These are phyloP conservation scores for Aurelia aurita complex sp. Pacific DNA, from an alignment of 30 jellyfish, hydroid and myxozoan species.

Conservation along the genomic window DNA sequence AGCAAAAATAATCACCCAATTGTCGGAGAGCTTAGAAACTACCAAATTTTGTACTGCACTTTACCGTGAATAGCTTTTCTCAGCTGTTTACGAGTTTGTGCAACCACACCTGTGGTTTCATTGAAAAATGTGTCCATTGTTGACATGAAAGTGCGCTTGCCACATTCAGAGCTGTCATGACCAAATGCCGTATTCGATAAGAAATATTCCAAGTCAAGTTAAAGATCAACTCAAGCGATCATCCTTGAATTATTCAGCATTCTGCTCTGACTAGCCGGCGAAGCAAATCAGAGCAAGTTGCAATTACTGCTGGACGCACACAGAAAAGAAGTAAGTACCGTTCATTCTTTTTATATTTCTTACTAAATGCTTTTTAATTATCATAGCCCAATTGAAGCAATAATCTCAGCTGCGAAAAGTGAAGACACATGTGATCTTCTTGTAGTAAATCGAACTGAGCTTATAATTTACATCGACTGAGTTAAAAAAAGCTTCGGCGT, in stretches of 20 bases:
- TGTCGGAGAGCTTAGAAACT: no score
- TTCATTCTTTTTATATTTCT: no score
- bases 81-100: conserved; percentile 40
- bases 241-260: conserved; percentile 46
- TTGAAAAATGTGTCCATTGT: not conserved
- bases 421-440: no score
- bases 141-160: conserved; percentile 17
- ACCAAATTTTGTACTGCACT: not conserved
- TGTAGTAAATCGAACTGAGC: no score
- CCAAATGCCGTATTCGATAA: conserved; percentile 9
- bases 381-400: no score
- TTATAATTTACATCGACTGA: no score
- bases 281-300: conserved; percentile 17
- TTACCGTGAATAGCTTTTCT: no score
- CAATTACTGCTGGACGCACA: conserved; percentile 2
- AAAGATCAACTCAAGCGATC: not conserved
- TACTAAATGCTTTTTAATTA: no score
- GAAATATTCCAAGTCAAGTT: no score
- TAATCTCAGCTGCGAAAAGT: no score
- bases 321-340: conserved; percentile 13
- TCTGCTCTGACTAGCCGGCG: conserved; percentile 34
- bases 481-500: no score
- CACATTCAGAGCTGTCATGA: conserved; percentile 19
- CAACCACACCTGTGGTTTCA: conserved; percentile 46
- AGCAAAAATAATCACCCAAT: no score